Evolutionary conservation across 1,140 invertebrate species (phyloP).

Genomic region (Diabrotica virgifera): DNA sequence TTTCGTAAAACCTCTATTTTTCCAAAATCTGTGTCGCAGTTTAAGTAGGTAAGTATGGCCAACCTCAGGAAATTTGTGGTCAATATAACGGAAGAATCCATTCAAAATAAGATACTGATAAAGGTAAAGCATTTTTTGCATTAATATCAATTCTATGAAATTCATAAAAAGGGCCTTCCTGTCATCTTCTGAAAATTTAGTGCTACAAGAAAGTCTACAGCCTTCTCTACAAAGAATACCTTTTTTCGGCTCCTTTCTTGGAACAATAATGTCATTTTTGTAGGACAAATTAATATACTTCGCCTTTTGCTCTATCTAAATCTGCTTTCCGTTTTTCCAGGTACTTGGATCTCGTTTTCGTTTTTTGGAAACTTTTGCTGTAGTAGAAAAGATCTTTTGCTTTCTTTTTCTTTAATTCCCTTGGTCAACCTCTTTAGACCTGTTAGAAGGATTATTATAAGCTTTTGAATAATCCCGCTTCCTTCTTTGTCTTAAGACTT

Average conservation of each 20-base stretch:
- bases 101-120: conserved; percentile 4
- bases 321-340: too few relatives aligned
- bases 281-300: neutral
- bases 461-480: too few relatives aligned
- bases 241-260: neutral
- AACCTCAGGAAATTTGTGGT: conserved; percentile 10
- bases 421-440: too few relatives aligned
- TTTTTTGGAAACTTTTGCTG: too few relatives aligned
- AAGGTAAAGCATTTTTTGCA: too few relatives aligned
- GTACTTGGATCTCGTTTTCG: too few relatives aligned
- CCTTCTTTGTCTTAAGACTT: too few relatives aligned
- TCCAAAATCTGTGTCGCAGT: neutral
- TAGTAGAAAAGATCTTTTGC: too few relatives aligned
- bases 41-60: neutral
- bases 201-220: neutral
- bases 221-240: neutral
- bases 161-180: neutral
- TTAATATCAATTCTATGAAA: too few relatives aligned
- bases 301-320: neutral
- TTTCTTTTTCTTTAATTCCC: too few relatives aligned
- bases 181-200: neutral
- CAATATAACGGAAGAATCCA: neutral
- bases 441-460: too few relatives aligned
- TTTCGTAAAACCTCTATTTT: neutral
- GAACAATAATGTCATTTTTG: neutral